Evolutionary conservation across 2,888 invertebrate genomes (phyloP).

Genomic region (Sinodicranocentrus sp.): DNA sequence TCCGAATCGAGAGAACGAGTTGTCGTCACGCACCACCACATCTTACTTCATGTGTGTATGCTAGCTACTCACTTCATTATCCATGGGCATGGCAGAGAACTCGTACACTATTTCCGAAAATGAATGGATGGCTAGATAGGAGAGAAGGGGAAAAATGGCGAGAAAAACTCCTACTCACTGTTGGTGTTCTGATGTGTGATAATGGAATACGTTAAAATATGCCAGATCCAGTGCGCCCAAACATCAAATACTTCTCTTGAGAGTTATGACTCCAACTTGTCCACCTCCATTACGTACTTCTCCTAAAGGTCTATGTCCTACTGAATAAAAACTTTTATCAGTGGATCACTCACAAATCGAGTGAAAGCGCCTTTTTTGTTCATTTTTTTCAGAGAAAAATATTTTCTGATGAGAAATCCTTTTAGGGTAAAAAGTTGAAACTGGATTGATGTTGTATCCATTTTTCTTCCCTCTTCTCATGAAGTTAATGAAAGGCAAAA

Average conservation of each 20-base stretch:
- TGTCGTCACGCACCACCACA: slow-evolving; percentile 61
- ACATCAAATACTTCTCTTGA: slow-evolving; percentile 24
- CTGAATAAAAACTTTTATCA: slow-evolving; percentile 26
- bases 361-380: too few relatives aligned
- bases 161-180: background rate
- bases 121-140: slow-evolving; percentile 33
- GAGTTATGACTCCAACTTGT: slow-evolving; percentile 53
- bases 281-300: slow-evolving; percentile 50
- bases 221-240: slow-evolving; percentile 53
- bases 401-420: too few relatives aligned
- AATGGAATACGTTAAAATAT: slow-evolving; percentile 40
- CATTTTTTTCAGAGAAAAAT: too few relatives aligned
- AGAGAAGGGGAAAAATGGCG: too few relatives aligned
- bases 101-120: too few relatives aligned
- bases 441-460: too few relatives aligned
- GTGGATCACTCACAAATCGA: background rate
- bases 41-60: background rate
- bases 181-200: slow-evolving; percentile 16
- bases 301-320: slow-evolving; percentile 60
- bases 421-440: background rate
- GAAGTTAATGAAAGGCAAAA: slow-evolving; percentile 60
- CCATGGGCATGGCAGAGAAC: too few relatives aligned
- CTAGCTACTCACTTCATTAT: background rate
- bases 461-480: too few relatives aligned
- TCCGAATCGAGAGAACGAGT: slow-evolving; percentile 57